phyloP scores from a whole-genome alignment of 92 coral and sea anemone genomes.

The Meandrina meandrites region DNA sequence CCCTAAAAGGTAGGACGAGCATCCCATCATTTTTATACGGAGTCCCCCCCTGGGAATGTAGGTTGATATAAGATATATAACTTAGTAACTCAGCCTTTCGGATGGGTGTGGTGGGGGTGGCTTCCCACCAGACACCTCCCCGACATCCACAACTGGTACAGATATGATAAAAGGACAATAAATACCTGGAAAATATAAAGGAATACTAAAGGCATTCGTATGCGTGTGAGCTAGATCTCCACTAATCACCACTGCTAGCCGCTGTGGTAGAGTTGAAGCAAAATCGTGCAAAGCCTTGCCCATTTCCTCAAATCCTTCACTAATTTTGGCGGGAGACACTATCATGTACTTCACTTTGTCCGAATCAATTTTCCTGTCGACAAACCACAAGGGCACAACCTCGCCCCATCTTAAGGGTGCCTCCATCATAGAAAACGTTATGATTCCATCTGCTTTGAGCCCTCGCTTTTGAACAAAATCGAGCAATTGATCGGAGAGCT shows the following conservation, averaged over 20 bases:
- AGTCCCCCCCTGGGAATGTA: too few relatives aligned
- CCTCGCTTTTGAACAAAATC: constrained; percentile 51
- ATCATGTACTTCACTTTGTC: constrained; percentile 66
- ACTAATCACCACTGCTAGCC: constrained; percentile 70
- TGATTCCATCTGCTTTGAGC: constrained; percentile 65
- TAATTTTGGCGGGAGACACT: constrained; percentile 10
- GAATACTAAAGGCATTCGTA: constrained; percentile 39
- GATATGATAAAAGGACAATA: too few relatives aligned
- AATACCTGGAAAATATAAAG: constrained; percentile 69
- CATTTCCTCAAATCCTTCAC: constrained; percentile 32
- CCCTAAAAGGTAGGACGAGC: too few relatives aligned
- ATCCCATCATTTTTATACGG: too few relatives aligned
- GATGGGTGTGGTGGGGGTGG: too few relatives aligned
- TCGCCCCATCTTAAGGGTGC: constrained; percentile 85
- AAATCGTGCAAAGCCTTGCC: constrained; percentile 57
- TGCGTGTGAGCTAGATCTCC: constrained; percentile 79
- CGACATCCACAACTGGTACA: too few relatives aligned
- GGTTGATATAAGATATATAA: too few relatives aligned
- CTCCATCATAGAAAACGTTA: constrained; percentile 54
- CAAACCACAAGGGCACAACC: constrained; percentile 76
- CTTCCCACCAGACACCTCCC: too few relatives aligned
- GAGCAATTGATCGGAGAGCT: constrained; percentile 47
- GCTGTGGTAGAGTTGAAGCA: constrained; percentile 41
- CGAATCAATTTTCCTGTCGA: constrained; percentile 47
- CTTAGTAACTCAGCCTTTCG: too few relatives aligned